Base-by-base conservation (phyloP, 2,797 vertebrate species). In the Enoplosus armatus region DNA sequence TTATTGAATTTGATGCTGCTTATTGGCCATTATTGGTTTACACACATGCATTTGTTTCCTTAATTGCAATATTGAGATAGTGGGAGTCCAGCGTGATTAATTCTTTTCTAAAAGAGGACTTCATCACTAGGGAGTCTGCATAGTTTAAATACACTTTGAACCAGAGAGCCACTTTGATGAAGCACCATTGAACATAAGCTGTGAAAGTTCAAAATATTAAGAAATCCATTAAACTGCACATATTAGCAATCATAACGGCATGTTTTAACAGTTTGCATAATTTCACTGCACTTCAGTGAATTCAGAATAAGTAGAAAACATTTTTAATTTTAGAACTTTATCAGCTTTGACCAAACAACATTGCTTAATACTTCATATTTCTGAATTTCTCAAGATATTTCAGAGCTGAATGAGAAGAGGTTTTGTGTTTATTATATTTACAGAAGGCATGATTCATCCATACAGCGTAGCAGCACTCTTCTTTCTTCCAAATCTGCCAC, bases 1-100 rank as follows among this genome's bases (percentile, higher is more conserved):
- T 83, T 89, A 87, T 89, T 89, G 78, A 77, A 84, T 85, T 77
- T 79, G 64, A 85, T 77, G 73, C 59, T 76, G 53, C 71, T 85
- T 80, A 66, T 65, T 24, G 47, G 43, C 53, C 63, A 61, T 88
- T 83, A 89, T 86, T 86, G 84, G 72, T 86, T 87, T 86, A 79
- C 61, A 76, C 77, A 70, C 60, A 81, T 67, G 55, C 77, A 89
- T 89, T 88, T 86, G 78, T 87, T 89, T 83, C 45, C 66, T 55
- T 89, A 90, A 89, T 90, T 84, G 84, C 69, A 78, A 84, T 76
- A 86, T 70, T 73, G 77, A 80, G 53, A 88, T 71, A 59, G 63
- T 69, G 60, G 72, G 67, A 82, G 72, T 80, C 84, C 69, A 50
- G 58, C 8, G 1, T 88, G 75, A 91, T 73, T 73, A 85, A 90